Evolutionary conservation across 2,797 vertebrate genomes (phyloP).

Genomic region (Accipiter badius): DNA sequence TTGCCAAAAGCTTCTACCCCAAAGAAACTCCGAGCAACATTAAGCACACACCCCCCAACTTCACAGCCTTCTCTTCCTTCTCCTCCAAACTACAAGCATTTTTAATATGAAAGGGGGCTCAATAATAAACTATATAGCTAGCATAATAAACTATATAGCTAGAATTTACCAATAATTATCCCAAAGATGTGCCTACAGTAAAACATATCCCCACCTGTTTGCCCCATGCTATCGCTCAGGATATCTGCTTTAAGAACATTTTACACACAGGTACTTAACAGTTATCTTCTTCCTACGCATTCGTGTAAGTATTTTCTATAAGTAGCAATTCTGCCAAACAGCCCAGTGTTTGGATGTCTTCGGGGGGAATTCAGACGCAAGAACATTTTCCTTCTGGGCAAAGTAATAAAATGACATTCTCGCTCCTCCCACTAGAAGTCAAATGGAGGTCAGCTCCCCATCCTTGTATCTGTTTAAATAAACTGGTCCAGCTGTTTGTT

Average conservation of each 20-base stretch:
- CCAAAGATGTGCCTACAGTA: neutral
- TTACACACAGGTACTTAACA: constrained; percentile 40
- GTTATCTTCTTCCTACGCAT: constrained; percentile 3
- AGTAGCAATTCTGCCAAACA: constrained; percentile 63
- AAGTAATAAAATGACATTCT: constrained; percentile 86
- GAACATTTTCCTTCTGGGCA: constrained; percentile 81
- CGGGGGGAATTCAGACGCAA: constrained; percentile 74
- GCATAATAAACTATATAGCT: neutral
- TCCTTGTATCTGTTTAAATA: constrained; percentile 89
- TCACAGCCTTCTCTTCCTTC: neutral
- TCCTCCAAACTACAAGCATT: neutral
- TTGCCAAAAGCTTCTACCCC: neutral
- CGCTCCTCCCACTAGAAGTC: constrained; percentile 84
- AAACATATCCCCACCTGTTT: constrained; percentile 5
- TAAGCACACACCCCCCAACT: neutral
- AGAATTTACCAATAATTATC: neutral
- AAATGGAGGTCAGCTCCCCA: constrained; percentile 85
- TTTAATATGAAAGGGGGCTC: neutral
- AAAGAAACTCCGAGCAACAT: neutral
- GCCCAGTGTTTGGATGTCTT: constrained; percentile 72
- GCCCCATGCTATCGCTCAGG: neutral
- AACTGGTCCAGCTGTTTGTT: constrained; percentile 92
- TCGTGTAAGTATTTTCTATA: neutral
- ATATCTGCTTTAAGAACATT: neutral
- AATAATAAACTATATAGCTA: neutral